Percentiles rank a stretch among this genome's conserved stretches.
Conservation (phyloP, 2,888 invertebrate species). For the Heliconius sara region DNA sequence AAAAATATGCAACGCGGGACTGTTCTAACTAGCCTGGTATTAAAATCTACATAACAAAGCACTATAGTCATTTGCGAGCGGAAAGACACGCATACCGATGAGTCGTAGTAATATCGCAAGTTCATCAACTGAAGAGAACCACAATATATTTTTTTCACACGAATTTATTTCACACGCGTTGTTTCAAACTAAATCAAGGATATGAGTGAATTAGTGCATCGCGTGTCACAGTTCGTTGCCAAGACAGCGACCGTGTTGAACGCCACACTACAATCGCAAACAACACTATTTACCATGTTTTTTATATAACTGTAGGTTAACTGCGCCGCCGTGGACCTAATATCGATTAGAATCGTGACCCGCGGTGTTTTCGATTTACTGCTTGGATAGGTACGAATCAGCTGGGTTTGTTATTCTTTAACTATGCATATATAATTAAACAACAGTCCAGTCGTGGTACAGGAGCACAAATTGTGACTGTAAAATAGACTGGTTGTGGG, state of each 20-base stretch:
- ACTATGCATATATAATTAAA: constrained; percentile 40
- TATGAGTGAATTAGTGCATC: constrained; percentile 59
- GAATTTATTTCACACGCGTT: constrained; percentile 29
- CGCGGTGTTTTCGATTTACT: constrained; percentile 61
- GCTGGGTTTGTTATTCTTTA: constrained; percentile 53
- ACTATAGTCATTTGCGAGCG: constrained; percentile 26
- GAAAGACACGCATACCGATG: constrained; percentile 67
- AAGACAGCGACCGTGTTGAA: constrained; percentile 62
- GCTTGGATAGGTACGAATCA: constrained; percentile 57
- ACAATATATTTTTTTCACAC: background rate
- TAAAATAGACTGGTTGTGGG: too few species aligned
- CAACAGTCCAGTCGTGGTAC: too few species aligned
- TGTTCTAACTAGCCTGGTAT: background rate
- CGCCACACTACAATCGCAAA: constrained; percentile 52
- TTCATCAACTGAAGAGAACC: constrained; percentile 64
- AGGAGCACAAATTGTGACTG: too few species aligned
- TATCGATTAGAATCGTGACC: constrained; percentile 73
- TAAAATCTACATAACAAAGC: constrained; percentile 35
- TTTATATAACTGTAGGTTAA: constrained; percentile 63
- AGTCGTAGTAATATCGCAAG: constrained; percentile 77
- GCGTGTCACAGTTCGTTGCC: constrained; percentile 62
- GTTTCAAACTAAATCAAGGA: constrained; percentile 44
- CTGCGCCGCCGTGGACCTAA: constrained; percentile 72
- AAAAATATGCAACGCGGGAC: background rate
- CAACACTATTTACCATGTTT: constrained; percentile 51